Evolutionary conservation across 2,113 vertebrate species (phyloP).

Genomic region (Hiodon tergisus): DNA sequence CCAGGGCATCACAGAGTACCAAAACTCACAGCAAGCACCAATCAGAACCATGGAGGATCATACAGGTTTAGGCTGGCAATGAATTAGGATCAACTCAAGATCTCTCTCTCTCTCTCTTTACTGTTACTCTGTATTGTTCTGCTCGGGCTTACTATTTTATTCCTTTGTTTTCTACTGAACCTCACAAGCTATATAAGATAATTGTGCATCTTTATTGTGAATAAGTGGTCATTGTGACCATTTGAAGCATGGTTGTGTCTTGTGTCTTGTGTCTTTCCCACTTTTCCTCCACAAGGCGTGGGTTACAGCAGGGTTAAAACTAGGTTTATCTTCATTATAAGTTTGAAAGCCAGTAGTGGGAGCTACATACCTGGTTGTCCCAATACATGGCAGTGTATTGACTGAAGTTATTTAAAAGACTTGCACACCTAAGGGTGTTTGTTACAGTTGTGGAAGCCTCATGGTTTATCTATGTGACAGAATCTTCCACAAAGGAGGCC

Average conservation of each 20-base stretch:
- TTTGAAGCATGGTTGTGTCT: no score
- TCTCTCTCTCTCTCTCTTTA: neutral
- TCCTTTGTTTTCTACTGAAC: no score
- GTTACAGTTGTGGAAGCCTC: no score
- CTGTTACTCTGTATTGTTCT: neutral
- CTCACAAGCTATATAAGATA: no score
- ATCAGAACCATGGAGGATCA: slow-evolving; percentile 9
- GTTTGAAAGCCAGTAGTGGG: neutral
- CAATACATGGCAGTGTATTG: neutral
- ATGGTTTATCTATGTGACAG: slow-evolving; percentile 18
- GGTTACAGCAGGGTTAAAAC: no score
- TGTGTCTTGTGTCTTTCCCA: neutral
- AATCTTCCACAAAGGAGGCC: slow-evolving; percentile 25
- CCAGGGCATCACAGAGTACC: slow-evolving; percentile 26
- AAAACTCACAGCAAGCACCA: slow-evolving; percentile 19
- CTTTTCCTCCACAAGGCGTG: neutral
- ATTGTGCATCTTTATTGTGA: no score
- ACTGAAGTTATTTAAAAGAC: neutral
- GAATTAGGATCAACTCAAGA: neutral
- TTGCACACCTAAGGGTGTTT: neutral
- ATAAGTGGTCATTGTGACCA: no score
- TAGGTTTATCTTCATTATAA: no score
- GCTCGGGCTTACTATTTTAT: no score
- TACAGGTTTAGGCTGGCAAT: slow-evolving; percentile 24
- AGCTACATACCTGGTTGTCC: neutral